A percentile compares a stretch with the other conserved stretches of the same genome.
Conservation (phyloP, 2,888 invertebrate species). For the Mimas tiliae region DNA sequence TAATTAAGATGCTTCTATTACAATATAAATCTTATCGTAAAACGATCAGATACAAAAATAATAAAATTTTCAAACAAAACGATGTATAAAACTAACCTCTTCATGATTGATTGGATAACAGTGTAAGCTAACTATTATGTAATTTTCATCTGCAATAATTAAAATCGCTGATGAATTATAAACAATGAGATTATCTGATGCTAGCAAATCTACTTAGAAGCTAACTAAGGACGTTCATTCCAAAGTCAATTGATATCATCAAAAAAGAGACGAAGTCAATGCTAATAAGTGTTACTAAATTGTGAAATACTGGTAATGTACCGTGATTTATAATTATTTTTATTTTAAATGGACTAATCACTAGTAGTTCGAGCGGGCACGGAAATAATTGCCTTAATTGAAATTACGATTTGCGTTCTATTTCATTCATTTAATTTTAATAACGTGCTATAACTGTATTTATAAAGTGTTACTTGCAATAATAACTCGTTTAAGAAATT, state of each 20-base stretch:
- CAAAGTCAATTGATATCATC: not conserved
- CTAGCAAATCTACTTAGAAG: not conserved
- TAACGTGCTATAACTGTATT: too few species aligned
- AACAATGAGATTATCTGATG: not conserved
- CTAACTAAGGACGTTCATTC: too few species aligned
- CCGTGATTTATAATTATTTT: not conserved
- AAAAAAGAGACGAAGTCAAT: not conserved
- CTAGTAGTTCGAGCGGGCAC: not conserved
- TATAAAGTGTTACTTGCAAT: too few species aligned
- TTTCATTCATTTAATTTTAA: not conserved
- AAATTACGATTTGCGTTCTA: not conserved
- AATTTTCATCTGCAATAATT: constrained; percentile 6
- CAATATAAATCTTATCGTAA: not conserved
- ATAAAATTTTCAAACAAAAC: constrained; percentile 2
- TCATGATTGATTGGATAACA: constrained; percentile 2
- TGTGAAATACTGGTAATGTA: not conserved
- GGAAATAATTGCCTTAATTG: constrained; percentile 9
- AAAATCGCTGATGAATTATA: not conserved
- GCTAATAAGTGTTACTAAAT: constrained; percentile 10
- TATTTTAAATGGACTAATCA: not conserved
- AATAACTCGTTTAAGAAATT: too few species aligned
- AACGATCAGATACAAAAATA: not conserved
- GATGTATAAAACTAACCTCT: not conserved
- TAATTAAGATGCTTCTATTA: not conserved
- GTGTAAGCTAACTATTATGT: constrained; percentile 4